Evolutionary conservation across 2,888 invertebrate species (phyloP).

Genomic region (Epistrophella euchroma): DNA sequence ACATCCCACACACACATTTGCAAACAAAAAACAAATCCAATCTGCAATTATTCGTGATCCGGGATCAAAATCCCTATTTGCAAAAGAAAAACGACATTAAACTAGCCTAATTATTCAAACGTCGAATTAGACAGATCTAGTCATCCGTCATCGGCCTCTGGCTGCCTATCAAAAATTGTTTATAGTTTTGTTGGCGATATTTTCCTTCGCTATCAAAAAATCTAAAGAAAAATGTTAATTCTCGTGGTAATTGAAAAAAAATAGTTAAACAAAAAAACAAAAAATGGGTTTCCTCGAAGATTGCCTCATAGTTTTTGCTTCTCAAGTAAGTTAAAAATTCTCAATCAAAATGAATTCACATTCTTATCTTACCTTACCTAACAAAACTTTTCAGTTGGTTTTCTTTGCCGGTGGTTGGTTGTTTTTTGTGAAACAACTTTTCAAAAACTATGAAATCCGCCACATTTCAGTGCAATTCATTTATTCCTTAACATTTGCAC

Average conservation of each 20-base stretch:
- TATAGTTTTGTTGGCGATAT: slow-evolving; percentile 69
- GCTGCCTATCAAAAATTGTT: slow-evolving; percentile 52
- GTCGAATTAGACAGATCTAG: background rate
- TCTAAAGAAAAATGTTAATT: slow-evolving; percentile 46
- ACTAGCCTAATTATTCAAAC: background rate
- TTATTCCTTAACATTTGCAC: slow-evolving; percentile 97
- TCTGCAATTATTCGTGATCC: too few species aligned
- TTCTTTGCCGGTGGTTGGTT: slow-evolving; percentile 99
- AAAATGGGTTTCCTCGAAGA: slow-evolving; percentile 93
- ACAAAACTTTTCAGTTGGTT: slow-evolving; percentile 88
- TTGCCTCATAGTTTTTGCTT: slow-evolving; percentile 92
- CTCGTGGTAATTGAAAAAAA: slow-evolving; percentile 22
- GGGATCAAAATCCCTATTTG: too few species aligned
- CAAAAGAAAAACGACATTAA: too few species aligned
- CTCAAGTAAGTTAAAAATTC: slow-evolving; percentile 86
- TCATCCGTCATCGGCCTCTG: background rate
- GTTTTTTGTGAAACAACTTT: slow-evolving; percentile 98
- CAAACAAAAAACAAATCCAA: too few species aligned
- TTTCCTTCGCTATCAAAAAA: slow-evolving; percentile 19
- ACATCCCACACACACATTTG: too few species aligned
- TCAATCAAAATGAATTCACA: background rate
- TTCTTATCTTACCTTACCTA: background rate
- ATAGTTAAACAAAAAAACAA: slow-evolving; percentile 66
- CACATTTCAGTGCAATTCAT: slow-evolving; percentile 97
- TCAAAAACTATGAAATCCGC: slow-evolving; percentile 98